Percentiles rank a stretch among this genome's conserved stretches.
These are phyloP conservation scores for Malacosoma neustria DNA, from an alignment of 2,888 invertebrate genomes.

Conservation along the genomic window DNA sequence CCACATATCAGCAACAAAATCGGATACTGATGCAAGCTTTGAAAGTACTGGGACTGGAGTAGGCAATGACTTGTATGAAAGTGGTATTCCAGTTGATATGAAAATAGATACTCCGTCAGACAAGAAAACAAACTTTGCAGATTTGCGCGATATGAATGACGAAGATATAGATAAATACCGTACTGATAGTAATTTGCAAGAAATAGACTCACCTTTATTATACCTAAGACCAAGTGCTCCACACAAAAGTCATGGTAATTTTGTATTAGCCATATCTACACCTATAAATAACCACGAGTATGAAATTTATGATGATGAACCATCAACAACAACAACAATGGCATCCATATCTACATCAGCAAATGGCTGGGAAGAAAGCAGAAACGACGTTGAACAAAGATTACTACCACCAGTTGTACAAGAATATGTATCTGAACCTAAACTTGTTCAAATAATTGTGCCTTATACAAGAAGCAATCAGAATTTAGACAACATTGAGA, in stretches of 20 bases:
- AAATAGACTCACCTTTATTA: conserved; percentile 75
- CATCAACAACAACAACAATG: conserved; percentile 38
- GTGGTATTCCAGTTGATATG: conserved; percentile 34
- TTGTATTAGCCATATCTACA: conserved; percentile 41
- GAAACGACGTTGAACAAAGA: conserved; percentile 35
- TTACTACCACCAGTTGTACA: conserved; percentile 25
- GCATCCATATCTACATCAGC: conserved; percentile 25
- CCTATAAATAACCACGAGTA: conserved; percentile 45
- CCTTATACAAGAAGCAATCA: conserved; percentile 79
- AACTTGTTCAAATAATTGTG: conserved; percentile 86
- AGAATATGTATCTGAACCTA: conserved; percentile 63
- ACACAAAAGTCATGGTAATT: conserved; percentile 68
- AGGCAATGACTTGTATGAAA: conserved; percentile 50
- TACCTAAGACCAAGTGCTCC: conserved; percentile 68
- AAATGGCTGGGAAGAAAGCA: conserved; percentile 41
- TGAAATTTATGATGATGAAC: conserved; percentile 57
- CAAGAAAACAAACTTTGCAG: conserved; percentile 48
- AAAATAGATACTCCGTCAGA: conserved; percentile 26
- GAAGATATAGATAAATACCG: conserved; percentile 61
- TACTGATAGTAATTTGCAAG: conserved; percentile 58
- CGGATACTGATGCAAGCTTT: conserved; percentile 54
- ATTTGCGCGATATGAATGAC: conserved; percentile 56
- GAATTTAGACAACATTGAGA: conserved; percentile 25
- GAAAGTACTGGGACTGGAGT: conserved; percentile 53
- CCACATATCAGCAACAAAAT: conserved; percentile 54